Base-by-base conservation (phyloP, 2,797 vertebrate species). In the Melanitta fusca region DNA sequence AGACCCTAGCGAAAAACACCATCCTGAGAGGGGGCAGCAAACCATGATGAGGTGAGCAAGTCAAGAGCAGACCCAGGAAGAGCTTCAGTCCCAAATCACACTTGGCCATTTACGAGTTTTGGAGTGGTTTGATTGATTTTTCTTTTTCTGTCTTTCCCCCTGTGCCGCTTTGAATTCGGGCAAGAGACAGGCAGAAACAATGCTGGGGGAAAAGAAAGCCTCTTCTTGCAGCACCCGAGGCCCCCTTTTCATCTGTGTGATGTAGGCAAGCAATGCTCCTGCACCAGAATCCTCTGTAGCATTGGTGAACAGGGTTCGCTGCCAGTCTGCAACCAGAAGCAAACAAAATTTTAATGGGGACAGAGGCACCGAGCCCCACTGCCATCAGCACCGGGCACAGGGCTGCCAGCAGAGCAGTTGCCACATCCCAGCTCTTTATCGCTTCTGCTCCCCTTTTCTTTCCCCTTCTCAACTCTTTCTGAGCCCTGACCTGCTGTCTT, bases 401-500 rank as follows among this genome's bases (percentile, higher is more conserved):
- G 32, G 24, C 32, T 34, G n/a, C 16, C 8, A 34, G 18, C n/a
- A 18, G 43, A 34, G 45, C 45, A 13, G n/a, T 34, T n/a, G n/a
- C 22, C 24, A 8, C 65, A 34, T 49, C n/a, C 32, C 43, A 68
- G 32, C 21, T 36, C 38, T 24, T 30, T 53, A 27, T 6, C 13
- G 7, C 13, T 38, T 34, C 27, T 30, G 20, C 4, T 45, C 28
- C 34, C 27, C 34, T 61, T 28, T 61, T 45, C 7, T 47, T 78
- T 53, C 22, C 24, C 74, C 47, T 78, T n/a, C 56, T 45, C 24
- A 30, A 45, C 14, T 57, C 39, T 75, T 70, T 93, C n/a, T 70
- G 78, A 94, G 82, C 73, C 28, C 2, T 20, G 61, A 85, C 56
- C 32, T 2, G 60, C 71, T 88, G 56, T 69, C 88, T 96, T 89